Percentiles rank a stretch among this genome's conserved stretches.
Conservation (phyloP, 2,888 invertebrate species). For the Synergus umbraculus region DNA sequence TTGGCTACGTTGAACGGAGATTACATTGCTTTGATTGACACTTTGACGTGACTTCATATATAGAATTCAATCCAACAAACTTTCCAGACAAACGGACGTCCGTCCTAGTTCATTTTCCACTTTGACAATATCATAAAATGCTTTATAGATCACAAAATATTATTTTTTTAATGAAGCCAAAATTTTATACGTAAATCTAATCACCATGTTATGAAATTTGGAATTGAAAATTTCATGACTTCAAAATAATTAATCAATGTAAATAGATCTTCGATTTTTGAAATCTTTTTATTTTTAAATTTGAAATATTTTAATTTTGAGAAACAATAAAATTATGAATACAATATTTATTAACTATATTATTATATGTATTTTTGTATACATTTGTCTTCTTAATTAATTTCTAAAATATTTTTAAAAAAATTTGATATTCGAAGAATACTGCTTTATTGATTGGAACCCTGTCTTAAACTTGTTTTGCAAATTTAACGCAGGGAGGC, state of each 20-base stretch:
- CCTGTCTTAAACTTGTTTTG: background rate
- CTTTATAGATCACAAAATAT: conserved; percentile 7
- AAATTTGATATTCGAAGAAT: background rate
- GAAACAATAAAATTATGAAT: too few relatives aligned
- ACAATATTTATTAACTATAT: background rate
- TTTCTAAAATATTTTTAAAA: too few relatives aligned
- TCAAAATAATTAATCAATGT: too few relatives aligned
- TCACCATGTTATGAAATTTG: background rate
- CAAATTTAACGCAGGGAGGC: background rate
- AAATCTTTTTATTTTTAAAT: too few relatives aligned
- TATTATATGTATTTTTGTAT: background rate
- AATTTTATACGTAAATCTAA: background rate
- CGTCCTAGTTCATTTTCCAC: conserved; percentile 64
- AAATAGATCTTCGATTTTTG: too few relatives aligned
- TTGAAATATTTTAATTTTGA: too few relatives aligned
- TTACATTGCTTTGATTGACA: conserved; percentile 72
- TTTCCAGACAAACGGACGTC: conserved; percentile 64
- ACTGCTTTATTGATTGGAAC: background rate
- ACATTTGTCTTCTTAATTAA: background rate
- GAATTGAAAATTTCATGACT: background rate
- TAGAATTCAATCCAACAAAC: conserved; percentile 62
- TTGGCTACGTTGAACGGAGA: conserved; percentile 70
- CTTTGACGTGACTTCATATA: conserved; percentile 57
- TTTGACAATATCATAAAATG: conserved; percentile 36
- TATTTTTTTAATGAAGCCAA: background rate